Base-by-base conservation (phyloP, 2,113 vertebrate genomes). In the Dryoscopus gambensis region DNA sequence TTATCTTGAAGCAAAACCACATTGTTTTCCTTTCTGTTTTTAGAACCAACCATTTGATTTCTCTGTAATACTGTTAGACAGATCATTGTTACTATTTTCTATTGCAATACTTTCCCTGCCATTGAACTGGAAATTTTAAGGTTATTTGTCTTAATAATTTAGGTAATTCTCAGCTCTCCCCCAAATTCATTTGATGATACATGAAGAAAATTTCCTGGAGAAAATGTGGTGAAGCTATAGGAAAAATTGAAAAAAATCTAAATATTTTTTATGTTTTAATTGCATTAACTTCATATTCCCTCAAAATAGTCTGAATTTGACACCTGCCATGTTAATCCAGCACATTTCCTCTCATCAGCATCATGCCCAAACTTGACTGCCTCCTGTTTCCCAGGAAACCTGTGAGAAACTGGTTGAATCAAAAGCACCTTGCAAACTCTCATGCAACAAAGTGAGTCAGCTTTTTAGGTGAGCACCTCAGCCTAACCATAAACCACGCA, bases 21-120 rank as follows among this genome's bases (percentile, higher is more conserved):
- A 83, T 19, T 50, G 56, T 87, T 97, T 96, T 89, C 59, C 71
- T 91, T 95, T 93, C 87, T 92, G n/a, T 33, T 93, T 97, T 91
- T 89, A 90, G 47, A 88, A 71, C 56, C n/a, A 84, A 25, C 44
- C 3, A 27, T 87, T 90, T 80, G 31, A 39, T 63, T 92, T n/a
- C 30, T 83, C 90, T n/a, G 13, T 76, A 76, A 42, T 37, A 60
- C 53, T 70, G n/a, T 35, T 56, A 57, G 28, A 67, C 16, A 52
- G 20, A n/a, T 53, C 68, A 64, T 74, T 90, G 56, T 78, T 53
- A 56, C 16, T 35, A 31, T 10, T 77, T 91, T 81, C 49, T 56
- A 40, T 59, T 79, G 57, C 33, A 88, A 30, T 63, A 20, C 7
- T 81, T 90, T 88, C 24, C 14, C 55, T 81, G 40, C 25, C 50